Conservation (phyloP, 2,113 vertebrate genomes). For the Cettia cetti region DNA sequence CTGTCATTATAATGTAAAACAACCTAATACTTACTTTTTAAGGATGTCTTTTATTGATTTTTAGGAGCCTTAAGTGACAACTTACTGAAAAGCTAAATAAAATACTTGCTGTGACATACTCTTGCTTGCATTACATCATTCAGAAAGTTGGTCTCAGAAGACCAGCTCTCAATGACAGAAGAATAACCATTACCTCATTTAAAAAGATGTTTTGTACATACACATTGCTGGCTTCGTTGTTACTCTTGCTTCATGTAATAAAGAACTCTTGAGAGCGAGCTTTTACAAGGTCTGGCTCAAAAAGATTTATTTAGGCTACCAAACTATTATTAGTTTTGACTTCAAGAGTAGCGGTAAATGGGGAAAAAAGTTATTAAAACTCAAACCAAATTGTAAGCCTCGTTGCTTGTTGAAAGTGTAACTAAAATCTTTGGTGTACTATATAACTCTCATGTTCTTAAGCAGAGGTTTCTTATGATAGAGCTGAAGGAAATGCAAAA, state of each 20-base stretch:
- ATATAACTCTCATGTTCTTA: not conserved
- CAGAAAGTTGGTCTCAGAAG: not conserved
- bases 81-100: not conserved
- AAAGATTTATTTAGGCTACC: not conserved
- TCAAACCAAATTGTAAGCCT: not conserved
- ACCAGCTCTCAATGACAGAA: not conserved
- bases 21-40: not conserved
- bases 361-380: not conserved
- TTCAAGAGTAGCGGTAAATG: not conserved
- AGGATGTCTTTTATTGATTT: not conserved
- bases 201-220: not conserved
- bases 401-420: not conserved
- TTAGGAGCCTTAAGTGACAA: not conserved
- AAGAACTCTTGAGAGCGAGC: not conserved
- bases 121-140: not conserved
- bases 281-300: not conserved
- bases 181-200: not conserved
- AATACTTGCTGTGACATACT: not conserved
- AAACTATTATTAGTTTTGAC: not conserved
- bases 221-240: not conserved
- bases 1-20: not conserved
- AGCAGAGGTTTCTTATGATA: conserved; percentile 49
- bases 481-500: conserved; percentile 52
- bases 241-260: not conserved
- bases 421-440: not conserved